These are phyloP conservation scores for Xenopus laevis DNA, from an alignment of 2,113 vertebrate species.

Conservation along the genomic window DNA sequence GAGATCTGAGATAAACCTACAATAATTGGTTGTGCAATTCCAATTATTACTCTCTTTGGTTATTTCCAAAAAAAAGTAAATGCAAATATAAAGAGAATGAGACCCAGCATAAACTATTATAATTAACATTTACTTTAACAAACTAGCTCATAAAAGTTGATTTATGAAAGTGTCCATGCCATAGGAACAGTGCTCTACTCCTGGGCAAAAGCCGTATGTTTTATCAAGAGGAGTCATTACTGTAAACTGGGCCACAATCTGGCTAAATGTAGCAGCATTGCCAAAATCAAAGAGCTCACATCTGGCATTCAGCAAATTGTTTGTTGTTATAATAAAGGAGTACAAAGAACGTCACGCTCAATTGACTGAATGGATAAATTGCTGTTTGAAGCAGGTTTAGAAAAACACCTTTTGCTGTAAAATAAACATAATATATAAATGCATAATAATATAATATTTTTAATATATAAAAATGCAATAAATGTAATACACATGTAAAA, in stretches of 20 bases:
- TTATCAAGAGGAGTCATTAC: conserved; percentile 4
- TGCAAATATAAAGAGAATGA: not conserved
- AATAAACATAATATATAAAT: no score
- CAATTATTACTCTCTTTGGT: no score
- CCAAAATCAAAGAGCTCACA: conserved; percentile 28
- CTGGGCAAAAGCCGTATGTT: conserved; percentile 11
- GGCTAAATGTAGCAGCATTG: not conserved
- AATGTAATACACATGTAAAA: no score
- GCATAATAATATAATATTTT: no score
- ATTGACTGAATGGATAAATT: conserved; percentile 9
- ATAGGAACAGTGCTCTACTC: conserved; percentile 1
- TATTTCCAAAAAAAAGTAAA: no score
- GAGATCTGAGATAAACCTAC: no score
- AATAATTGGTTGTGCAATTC: no score
- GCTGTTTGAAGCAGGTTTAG: conserved; percentile 14
- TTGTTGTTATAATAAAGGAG: conserved; percentile 28
- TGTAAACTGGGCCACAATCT: conserved; percentile 19
- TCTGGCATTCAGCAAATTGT: conserved; percentile 22
- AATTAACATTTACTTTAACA: conserved; percentile 19
- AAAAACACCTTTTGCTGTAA: not conserved
- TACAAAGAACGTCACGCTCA: conserved; percentile 24
- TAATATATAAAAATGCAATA: no score
- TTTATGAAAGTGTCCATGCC: conserved; percentile 6
- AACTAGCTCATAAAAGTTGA: conserved; percentile 21
- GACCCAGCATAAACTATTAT: not conserved